Conservation (phyloP, 2,888 invertebrate species). For the Dolomedes plantarius region DNA sequence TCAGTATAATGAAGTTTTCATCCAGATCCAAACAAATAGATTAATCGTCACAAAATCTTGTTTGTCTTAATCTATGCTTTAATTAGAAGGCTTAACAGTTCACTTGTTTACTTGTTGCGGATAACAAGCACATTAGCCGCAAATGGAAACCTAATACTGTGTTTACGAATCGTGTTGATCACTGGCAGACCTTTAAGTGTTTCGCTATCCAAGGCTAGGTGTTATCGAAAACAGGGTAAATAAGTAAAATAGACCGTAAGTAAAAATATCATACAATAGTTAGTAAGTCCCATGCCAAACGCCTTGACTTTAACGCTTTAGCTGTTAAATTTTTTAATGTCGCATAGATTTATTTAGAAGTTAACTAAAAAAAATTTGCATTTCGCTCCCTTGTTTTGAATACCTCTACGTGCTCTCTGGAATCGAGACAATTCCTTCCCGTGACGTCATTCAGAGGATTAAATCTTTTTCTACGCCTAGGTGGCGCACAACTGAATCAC, state of each 20-base stretch:
- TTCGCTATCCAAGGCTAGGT: neutral
- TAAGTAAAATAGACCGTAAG: neutral
- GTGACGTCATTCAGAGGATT: conserved; percentile 16
- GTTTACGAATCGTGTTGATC: neutral
- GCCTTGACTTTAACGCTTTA: too few relatives aligned
- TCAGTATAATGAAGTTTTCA: too few relatives aligned
- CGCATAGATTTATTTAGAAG: too few relatives aligned
- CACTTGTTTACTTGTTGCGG: too few relatives aligned
- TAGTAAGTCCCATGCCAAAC: too few relatives aligned
- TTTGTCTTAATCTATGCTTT: too few relatives aligned
- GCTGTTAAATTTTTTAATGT: too few relatives aligned
- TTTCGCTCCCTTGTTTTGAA: neutral
- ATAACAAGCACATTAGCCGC: too few relatives aligned
- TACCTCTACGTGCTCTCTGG: neutral
- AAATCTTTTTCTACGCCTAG: neutral
- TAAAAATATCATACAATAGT: too few relatives aligned
- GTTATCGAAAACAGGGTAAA: neutral
- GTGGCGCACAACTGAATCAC: neutral
- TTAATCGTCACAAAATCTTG: too few relatives aligned
- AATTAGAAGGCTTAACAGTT: too few relatives aligned
- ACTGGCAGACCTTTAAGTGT: neutral
- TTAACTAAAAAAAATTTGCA: neutral
- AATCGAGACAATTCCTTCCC: neutral
- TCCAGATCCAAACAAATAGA: too few relatives aligned
- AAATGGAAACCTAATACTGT: neutral